Conservation (phyloP, 2,888 invertebrate species). For the Lottia gigantea region DNA sequence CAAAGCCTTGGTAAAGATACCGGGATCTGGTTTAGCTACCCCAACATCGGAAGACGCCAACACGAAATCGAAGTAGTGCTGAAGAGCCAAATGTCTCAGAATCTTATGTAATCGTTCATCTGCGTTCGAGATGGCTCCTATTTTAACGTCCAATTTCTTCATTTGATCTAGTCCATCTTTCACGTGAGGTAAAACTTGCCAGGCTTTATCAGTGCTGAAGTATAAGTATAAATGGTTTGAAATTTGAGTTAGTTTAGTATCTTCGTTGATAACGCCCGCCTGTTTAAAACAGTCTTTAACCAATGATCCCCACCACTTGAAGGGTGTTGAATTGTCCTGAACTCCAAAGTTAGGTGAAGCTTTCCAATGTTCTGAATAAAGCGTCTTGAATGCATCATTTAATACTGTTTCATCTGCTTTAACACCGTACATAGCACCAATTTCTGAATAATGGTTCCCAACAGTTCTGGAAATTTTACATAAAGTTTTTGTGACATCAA, state of each 20-base stretch:
- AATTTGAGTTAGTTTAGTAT: slow-evolving; percentile 44
- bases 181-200: slow-evolving; percentile 73
- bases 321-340: slow-evolving; percentile 76
- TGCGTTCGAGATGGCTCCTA: slow-evolving; percentile 90
- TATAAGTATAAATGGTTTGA: slow-evolving; percentile 69
- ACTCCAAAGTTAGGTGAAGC: slow-evolving; percentile 86
- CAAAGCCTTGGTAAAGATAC: slow-evolving; percentile 79
- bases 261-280: slow-evolving; percentile 39
- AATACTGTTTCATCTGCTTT: slow-evolving; percentile 71
- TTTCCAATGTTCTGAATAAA: slow-evolving; percentile 75
- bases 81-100: slow-evolving; percentile 76
- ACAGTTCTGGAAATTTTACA: slow-evolving; percentile 78
- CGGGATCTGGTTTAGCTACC: slow-evolving; percentile 79
- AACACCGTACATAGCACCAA: slow-evolving; percentile 79
- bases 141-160: slow-evolving; percentile 37
- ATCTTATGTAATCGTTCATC: slow-evolving; percentile 83
- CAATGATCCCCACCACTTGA: slow-evolving; percentile 84
- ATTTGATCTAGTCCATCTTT: slow-evolving; percentile 36
- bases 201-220: slow-evolving; percentile 79
- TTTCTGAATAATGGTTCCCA: slow-evolving; percentile 80
- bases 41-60: slow-evolving; percentile 82
- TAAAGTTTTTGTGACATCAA: slow-evolving; percentile 89
- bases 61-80: slow-evolving; percentile 82
- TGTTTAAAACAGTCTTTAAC: slow-evolving; percentile 76
- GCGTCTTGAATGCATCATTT: slow-evolving; percentile 75